Conservation (phyloP, 2,797 vertebrate species). For the Varecia variegata region DNA sequence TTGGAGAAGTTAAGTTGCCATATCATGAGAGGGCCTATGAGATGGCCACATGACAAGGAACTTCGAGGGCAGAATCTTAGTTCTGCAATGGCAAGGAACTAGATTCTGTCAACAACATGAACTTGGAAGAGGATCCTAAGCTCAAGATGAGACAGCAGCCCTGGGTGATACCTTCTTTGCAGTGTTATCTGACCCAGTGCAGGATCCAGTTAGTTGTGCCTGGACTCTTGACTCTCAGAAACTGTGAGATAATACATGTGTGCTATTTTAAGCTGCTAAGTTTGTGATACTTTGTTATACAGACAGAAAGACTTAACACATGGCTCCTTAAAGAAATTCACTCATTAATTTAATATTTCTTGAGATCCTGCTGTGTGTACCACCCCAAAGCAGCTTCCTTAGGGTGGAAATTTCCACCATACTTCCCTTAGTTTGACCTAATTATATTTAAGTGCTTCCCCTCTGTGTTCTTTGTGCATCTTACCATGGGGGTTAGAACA, state of each 20-base stretch:
- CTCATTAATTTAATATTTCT: background rate
- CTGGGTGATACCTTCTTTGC: background rate
- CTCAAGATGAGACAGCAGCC: background rate
- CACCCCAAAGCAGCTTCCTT: background rate
- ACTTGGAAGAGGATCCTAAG: background rate
- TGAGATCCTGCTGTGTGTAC: background rate
- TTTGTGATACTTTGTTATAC: background rate
- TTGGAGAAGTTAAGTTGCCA: background rate
- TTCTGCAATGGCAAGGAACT: background rate
- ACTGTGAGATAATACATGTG: background rate
- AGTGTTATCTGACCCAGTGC: background rate
- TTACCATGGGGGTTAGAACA: background rate
- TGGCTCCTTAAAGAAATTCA: background rate
- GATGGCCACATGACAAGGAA: background rate
- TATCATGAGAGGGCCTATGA: background rate
- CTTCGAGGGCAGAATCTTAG: background rate
- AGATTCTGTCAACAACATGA: background rate
- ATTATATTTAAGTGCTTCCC: background rate
- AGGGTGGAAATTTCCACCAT: background rate
- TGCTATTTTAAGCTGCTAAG: background rate
- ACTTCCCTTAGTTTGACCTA: background rate
- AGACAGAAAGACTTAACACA: background rate
- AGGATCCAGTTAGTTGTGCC: background rate
- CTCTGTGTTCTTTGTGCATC: background rate
- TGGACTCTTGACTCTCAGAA: background rate